phyloP scores from a whole-genome alignment of 2,797 vertebrate species.

The Leucoraja ocellata region DNA sequence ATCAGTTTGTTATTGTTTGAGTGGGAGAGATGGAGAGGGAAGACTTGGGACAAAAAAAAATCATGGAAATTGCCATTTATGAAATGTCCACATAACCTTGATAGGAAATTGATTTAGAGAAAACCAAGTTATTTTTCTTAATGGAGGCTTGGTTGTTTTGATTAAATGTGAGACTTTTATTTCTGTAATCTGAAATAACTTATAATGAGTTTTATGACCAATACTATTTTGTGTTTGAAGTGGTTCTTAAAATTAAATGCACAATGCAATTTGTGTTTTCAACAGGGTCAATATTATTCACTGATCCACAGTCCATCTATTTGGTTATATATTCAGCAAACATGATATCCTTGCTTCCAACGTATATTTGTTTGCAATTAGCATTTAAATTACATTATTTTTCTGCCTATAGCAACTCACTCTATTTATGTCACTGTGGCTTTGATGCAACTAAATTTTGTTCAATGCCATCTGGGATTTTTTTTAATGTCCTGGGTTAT shows the following conservation, averaged over 20 bases:
- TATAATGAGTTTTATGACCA: background rate
- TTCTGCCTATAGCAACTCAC: conserved; percentile 8
- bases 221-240: background rate
- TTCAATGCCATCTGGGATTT: background rate
- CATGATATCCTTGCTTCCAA: background rate
- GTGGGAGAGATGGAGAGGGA: background rate
- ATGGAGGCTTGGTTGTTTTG: no score
- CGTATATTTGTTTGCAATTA: background rate
- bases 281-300: background rate
- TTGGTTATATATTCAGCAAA: conserved; percentile 31
- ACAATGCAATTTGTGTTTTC: background rate
- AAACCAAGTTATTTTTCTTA: background rate
- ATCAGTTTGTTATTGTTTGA: background rate
- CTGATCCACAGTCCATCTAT: background rate
- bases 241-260: background rate
- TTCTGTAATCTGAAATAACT: background rate
- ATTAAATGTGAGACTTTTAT: background rate
- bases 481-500: conserved; percentile 9
- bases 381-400: conserved; percentile 37
- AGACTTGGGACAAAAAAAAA: no score
- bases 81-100: background rate
- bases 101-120: background rate
- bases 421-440: background rate
- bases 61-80: background rate
- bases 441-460: conserved; percentile 7